Evolutionary conservation across 2,888 invertebrate genomes (phyloP).

Genomic region (Eulithis prunata): DNA sequence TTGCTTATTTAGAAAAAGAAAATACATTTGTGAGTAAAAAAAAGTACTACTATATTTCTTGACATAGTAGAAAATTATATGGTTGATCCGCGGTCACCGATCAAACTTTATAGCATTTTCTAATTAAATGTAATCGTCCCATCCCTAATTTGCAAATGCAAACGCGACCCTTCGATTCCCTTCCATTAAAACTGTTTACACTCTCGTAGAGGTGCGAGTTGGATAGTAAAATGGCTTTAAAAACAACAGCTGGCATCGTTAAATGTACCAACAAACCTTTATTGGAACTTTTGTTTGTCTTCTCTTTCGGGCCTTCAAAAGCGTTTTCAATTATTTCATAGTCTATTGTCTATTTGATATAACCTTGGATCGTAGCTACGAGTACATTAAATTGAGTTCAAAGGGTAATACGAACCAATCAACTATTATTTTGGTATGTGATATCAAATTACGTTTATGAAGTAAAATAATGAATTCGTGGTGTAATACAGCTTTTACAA

Average conservation of each 20-base stretch:
- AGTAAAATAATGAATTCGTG: too few species aligned
- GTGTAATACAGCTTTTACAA: too few species aligned
- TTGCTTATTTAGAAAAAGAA: too few species aligned
- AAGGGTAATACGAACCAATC: not conserved
- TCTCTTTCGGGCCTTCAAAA: constrained; percentile 17
- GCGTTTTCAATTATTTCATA: constrained; percentile 20
- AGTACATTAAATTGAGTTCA: not conserved
- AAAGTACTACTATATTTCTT: too few species aligned
- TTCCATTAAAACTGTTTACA: constrained; percentile 34
- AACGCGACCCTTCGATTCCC: constrained; percentile 30
- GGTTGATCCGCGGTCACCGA: constrained; percentile 9
- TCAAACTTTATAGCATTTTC: constrained; percentile 9
- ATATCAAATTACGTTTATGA: not conserved
- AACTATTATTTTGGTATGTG: not conserved
- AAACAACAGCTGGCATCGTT: constrained; percentile 30
- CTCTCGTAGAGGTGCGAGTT: constrained; percentile 23
- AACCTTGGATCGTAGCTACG: not conserved
- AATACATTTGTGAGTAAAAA: too few species aligned
- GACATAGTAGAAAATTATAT: not conserved
- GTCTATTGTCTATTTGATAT: constrained; percentile 9
- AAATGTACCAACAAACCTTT: constrained; percentile 32
- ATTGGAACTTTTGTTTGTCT: constrained; percentile 27
- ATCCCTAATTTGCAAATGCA: constrained; percentile 32
- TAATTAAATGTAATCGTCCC: constrained; percentile 28
- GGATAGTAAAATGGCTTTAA: constrained; percentile 31